Conservation (phyloP, 2,113 vertebrate genomes). For the Sander lucioperca region DNA sequence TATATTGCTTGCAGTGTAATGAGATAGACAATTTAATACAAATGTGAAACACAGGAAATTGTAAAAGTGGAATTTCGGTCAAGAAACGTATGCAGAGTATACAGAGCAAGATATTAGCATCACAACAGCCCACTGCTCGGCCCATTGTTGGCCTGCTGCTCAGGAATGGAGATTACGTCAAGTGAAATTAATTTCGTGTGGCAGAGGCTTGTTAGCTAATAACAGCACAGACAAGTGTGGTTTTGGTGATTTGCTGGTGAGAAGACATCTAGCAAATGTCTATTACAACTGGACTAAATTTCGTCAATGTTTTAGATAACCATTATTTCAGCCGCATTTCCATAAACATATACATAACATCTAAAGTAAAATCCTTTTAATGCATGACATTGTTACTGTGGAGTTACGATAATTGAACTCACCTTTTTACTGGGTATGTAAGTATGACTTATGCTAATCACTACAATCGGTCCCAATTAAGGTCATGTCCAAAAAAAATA, state of each 20-base stretch:
- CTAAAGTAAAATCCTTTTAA: not conserved
- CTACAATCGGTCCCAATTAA: not conserved
- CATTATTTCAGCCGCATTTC: not conserved
- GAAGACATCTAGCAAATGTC: not conserved
- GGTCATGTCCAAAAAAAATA: not conserved
- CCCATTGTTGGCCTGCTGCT: not conserved
- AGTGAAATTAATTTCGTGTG: not conserved
- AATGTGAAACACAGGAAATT: not conserved
- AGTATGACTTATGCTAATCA: no score
- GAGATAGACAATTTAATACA: not conserved
- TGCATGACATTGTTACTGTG: no score
- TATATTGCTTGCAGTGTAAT: slow-evolving; percentile 4
- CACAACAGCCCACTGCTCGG: no score
- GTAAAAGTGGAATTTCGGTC: not conserved
- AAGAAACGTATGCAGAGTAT: not conserved
- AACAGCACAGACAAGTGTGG: not conserved
- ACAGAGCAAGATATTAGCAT: not conserved
- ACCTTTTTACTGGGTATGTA: not conserved
- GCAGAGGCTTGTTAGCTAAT: not conserved
- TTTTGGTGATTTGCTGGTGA: not conserved
- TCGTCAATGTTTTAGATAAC: no score
- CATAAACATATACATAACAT: not conserved
- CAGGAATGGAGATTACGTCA: not conserved
- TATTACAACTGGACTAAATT: not conserved
- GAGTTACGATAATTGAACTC: not conserved